phyloP scores from a whole-genome alignment of 2,113 vertebrate genomes.

The Calidris pugnax region DNA sequence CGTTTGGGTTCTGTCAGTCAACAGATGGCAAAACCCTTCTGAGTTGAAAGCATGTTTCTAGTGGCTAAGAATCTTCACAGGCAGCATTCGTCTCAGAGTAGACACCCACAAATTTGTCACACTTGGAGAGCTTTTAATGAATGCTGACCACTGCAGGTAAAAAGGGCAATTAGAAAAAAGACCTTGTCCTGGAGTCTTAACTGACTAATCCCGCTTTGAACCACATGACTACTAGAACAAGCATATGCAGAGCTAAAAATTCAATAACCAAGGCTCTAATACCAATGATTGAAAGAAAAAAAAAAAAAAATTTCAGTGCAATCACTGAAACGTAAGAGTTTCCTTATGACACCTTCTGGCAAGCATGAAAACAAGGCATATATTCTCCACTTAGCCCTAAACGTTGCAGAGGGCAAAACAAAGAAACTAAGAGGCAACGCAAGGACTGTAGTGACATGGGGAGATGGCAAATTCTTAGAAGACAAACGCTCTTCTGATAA shows the following conservation, averaged over 20 bases:
- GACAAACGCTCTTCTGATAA: neutral
- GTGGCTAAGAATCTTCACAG: neutral
- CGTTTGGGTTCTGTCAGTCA: neutral
- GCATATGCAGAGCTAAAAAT: neutral
- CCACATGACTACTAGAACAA: neutral
- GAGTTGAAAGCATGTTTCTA: neutral
- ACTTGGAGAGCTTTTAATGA: neutral
- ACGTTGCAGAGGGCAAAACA: neutral
- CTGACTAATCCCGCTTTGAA: neutral
- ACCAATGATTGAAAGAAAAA: neutral
- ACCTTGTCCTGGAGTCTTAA: neutral
- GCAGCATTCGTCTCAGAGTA: neutral
- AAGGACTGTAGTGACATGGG: neutral
- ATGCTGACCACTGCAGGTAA: neutral
- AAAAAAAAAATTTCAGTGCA: neutral
- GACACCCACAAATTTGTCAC: neutral
- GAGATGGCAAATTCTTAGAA: neutral
- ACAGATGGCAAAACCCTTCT: neutral
- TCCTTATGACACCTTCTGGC: neutral
- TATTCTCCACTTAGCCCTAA: accelerated
- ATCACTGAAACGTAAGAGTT: neutral
- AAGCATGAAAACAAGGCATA: neutral
- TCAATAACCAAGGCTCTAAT: neutral
- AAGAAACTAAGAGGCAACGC: neutral
- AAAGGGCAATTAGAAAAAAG: neutral